These are phyloP conservation scores for Montipora sp. DNA, from an alignment of 64 coral and sea anemone species.

Conservation along the genomic window DNA sequence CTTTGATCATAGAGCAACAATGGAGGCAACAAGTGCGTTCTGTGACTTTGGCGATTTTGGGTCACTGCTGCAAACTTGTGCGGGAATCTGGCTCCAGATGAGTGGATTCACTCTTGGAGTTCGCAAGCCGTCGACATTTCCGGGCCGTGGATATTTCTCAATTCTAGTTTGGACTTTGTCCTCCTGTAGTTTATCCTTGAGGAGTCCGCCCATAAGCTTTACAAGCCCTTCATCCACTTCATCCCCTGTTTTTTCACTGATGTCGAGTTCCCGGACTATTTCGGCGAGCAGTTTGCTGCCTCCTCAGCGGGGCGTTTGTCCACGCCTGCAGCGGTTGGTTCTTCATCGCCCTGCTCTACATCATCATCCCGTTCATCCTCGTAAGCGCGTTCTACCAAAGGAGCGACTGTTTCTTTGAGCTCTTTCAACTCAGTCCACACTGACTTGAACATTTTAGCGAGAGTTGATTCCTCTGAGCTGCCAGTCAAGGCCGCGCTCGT, in stretches of 20 bases:
- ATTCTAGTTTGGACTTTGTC: too few species aligned
- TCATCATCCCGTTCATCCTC: conserved; percentile 8
- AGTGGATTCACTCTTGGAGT: conserved; percentile 20
- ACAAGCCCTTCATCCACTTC: too few species aligned
- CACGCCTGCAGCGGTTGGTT: neutral
- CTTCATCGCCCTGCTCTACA: neutral
- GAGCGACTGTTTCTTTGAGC: conserved; percentile 9
- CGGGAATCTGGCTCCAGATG: conserved; percentile 41
- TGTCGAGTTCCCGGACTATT: conserved; percentile 32
- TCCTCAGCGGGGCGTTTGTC: neutral
- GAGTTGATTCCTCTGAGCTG: too few species aligned
- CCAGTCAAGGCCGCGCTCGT: too few species aligned
- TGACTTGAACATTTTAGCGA: neutral
- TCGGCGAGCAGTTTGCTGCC: conserved; percentile 43
- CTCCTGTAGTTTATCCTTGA: too few species aligned
- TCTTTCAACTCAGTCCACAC: conserved; percentile 40
- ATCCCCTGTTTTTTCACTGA: neutral
- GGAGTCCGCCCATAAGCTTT: too few species aligned
- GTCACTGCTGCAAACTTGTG: conserved; percentile 1
- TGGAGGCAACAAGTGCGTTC: too few species aligned
- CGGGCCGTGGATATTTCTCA: too few species aligned
- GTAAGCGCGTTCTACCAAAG: neutral
- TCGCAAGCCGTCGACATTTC: neutral
- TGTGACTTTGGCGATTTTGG: neutral
- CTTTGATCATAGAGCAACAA: too few species aligned